These are phyloP conservation scores for Drosophila kurseongensis DNA, from an alignment of 1,140 invertebrate genomes.

Conservation along the genomic window DNA sequence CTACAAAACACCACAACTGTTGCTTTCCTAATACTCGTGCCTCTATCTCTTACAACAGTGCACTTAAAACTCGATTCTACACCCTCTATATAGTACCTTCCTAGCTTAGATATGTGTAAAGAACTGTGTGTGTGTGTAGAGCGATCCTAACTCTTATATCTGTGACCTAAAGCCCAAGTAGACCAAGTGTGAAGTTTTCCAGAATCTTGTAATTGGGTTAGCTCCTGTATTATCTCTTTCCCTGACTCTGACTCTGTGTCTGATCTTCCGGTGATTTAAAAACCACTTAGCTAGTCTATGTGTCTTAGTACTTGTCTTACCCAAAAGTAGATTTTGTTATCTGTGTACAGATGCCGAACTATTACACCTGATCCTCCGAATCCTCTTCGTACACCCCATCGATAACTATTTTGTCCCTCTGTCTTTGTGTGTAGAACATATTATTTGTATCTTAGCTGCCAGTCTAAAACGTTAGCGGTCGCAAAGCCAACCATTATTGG, in stretches of 20 bases:
- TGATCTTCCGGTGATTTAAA: slow-evolving; percentile 39
- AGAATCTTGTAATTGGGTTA: slow-evolving; percentile 28
- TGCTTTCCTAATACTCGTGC: slow-evolving; percentile 10
- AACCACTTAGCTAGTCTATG: slow-evolving; percentile 35
- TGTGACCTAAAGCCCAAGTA: slow-evolving; percentile 31
- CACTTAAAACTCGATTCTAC: slow-evolving; percentile 16
- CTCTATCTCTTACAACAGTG: slow-evolving; percentile 23
- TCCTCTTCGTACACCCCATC: slow-evolving; percentile 2
- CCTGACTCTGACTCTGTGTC: slow-evolving; percentile 14
- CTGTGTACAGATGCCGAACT: slow-evolving; percentile 12
- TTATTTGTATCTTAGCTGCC: slow-evolving; percentile 1
- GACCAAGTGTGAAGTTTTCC: neutral
- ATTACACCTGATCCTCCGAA: neutral
- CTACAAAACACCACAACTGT: slow-evolving; percentile 11
- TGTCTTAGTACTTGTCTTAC: slow-evolving; percentile 40
- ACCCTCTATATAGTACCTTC: slow-evolving; percentile 8
- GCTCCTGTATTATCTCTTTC: slow-evolving; percentile 22
- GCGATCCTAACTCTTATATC: slow-evolving; percentile 18
- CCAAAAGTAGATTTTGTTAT: slow-evolving; percentile 35
- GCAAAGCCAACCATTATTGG: slow-evolving; percentile 29
- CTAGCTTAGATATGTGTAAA: slow-evolving; percentile 32
- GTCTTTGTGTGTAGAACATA: slow-evolving; percentile 22
- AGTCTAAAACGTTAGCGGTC: slow-evolving; percentile 2
- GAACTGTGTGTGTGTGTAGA: slow-evolving; percentile 25
- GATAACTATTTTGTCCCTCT: slow-evolving; percentile 2